Evolutionary conservation across 1,140 invertebrate genomes (phyloP).

Genomic region (Drosophila mayri): DNA sequence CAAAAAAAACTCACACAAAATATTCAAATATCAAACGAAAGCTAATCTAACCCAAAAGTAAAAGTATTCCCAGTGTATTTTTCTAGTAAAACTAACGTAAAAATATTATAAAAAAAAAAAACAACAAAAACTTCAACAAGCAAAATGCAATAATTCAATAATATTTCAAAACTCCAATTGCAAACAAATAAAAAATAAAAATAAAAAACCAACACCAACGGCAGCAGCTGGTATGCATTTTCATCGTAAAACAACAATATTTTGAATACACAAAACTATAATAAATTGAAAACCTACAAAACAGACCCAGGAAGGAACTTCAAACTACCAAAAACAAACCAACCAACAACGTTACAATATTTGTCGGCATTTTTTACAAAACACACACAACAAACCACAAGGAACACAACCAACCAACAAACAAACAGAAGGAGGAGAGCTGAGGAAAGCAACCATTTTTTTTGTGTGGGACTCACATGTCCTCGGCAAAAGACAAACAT

Average conservation of each 20-base stretch:
- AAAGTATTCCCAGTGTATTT: slow-evolving; percentile 76
- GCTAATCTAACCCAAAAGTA: slow-evolving; percentile 65
- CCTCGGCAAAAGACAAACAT: slow-evolving; percentile 46
- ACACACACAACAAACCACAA: slow-evolving; percentile 54
- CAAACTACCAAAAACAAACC: slow-evolving; percentile 52
- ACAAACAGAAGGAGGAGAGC: slow-evolving; percentile 27
- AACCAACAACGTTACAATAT: slow-evolving; percentile 67
- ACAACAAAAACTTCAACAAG: slow-evolving; percentile 24
- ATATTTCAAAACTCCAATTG: slow-evolving; percentile 56
- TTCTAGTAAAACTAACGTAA: slow-evolving; percentile 78
- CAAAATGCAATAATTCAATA: slow-evolving; percentile 59
- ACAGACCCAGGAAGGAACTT: slow-evolving; percentile 47
- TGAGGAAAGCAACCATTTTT: slow-evolving; percentile 60
- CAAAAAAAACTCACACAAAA: slow-evolving; percentile 37
- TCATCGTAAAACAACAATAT: slow-evolving; percentile 55
- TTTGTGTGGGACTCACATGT: slow-evolving; percentile 37
- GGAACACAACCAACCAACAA: slow-evolving; percentile 44
- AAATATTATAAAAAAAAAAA: slow-evolving; percentile 35
- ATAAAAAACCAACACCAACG: slow-evolving; percentile 48
- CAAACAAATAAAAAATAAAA: slow-evolving; percentile 28
- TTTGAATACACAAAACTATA: slow-evolving; percentile 51
- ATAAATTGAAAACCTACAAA: slow-evolving; percentile 29
- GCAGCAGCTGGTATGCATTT: slow-evolving; percentile 75
- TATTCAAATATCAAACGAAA: slow-evolving; percentile 75
- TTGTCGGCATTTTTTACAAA: slow-evolving; percentile 74